Base-by-base conservation (phyloP, 2,888 invertebrate genomes). In the Pheosia tremula region DNA sequence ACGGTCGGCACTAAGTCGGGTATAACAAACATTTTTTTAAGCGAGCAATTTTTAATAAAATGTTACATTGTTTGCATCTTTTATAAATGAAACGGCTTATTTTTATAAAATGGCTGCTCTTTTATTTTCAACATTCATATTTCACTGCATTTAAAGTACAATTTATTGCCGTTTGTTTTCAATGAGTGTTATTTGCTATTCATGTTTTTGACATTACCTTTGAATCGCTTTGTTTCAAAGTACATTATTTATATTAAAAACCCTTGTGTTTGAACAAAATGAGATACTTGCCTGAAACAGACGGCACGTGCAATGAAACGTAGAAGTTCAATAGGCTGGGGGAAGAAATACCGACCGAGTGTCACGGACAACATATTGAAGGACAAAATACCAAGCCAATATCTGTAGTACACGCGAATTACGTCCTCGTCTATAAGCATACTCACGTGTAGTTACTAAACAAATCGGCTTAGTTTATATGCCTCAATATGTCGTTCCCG, bases 21-120 rank as follows among this genome's bases (percentile, higher is more conserved):
- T 36, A 41, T 62, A 52, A 36, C 50, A 62, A 66, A 64, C 39
- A 61, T 66, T 70, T 76, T 67, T 68, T 71, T 6, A 8, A 43
- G 24, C 9, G 41, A 68, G 66, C 13, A 55, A 63, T 67, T 63
- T 64, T 56, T 24, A 24, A 24, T 24, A 24, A 24, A 24, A 50
- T 69, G 59, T 64, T 64, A 60, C 60, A 24, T 24, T 24, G 24
- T 61, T 11, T 3, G 43, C 10, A 43, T 9, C 11, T 47, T 47
- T 47, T 45, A 9, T 45, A 9, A 9, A 47, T 5, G 47, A 3
- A n/a, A 8, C 41, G 8, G 41, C 41, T 41, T 41, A 7, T 41
- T 41, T 41, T 41, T 41, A 41, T 41, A 41, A 41, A 24, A 24
- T 24, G 24, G 24, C 24, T 45, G 11, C n/a, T 4, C 9, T 47